Base-by-base conservation (phyloP, 2,888 invertebrate genomes). In the Yponomeuta sedellus region DNA sequence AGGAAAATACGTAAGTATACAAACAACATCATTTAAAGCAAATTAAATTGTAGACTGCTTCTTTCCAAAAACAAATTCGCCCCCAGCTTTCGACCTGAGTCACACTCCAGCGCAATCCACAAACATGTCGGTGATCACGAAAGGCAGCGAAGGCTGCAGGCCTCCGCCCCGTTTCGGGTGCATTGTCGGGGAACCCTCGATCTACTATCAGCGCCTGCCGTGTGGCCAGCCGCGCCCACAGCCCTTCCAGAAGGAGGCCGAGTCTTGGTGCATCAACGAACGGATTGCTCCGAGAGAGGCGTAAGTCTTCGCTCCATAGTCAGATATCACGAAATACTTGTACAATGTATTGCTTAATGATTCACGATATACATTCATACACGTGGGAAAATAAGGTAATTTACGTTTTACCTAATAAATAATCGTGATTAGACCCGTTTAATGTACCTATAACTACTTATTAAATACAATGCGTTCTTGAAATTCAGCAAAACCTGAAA, bases 151-250 rank as follows among this genome's bases (percentile, higher is more conserved):
- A 71, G 74, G 77, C 69, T 74, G 70, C 65, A 19, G 56, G n/a
- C 34, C 59, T 11, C 77, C 77, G 12, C 79, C 82, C 20, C 78
- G 89, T 69, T 89, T 75, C 73, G 90, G 89, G 19, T 75, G 72
- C 44, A 87, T 88, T 19, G 74, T 70, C 52, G 87, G 84, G 58
- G 88, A 89, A 67, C 82, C 78, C 72, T 87, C 87, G 69, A 75
- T 89, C 64, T 90, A 83, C 74, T 77, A 88, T 75, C 86, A 88
- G 70, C 77, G 90, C 22, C 89, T 89, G 0, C 74, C 85, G 0
- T 89, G 77, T 65, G 90, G 90, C 1, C 90, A 90, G 69, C 90
- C 90, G 0, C 75, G 89, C 39, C 86, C 82, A 1, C 88, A 89
- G 68, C 89, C 90, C 0, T 86, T 84, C 69, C 82, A 80, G 70